Base-by-base conservation (phyloP, 53 echinoderm and acorn worm species). In the Pentamera pediparva region DNA sequence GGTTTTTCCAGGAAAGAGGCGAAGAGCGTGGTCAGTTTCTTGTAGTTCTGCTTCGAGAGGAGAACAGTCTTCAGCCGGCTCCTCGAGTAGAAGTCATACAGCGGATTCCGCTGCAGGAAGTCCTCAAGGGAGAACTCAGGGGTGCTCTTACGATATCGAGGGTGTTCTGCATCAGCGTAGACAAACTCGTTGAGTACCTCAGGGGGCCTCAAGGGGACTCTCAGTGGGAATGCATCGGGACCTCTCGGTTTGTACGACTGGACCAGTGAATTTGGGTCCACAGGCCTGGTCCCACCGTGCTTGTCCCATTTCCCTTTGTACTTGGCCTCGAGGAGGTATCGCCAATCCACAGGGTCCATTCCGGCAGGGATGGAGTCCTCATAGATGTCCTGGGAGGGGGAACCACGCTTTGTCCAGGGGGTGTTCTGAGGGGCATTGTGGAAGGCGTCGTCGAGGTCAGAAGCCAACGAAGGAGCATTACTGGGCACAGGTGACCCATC, bases 21-120 rank as follows among this genome's bases (percentile, higher is more conserved):
- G 92, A 98, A 98, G 25, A 98, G 59, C 0, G 92, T 98, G 36
- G 98, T 98, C 78, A 98, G 62, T 38, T 98, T 91, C 59, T 92
- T 98, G 73, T 80, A 98, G 77, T 98, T 98, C 58, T 98, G 98
- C 59, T 86, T 98, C 24, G 98, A 98, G 35, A 98, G 74, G 26
- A 98, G 69, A 10, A 86, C 89, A 27, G 86, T 67, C 71, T 89
- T 85, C 9, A 98, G 61, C 26, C 60, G 80, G 2, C 45, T 62
- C 54, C 63, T 86, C 7, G 92, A 81, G 40, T 70, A 59, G n/a
- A n/a, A n/a, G 10, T 62, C 74, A 48, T 85, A 82, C 6, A 79
- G 60, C 15, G 76, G 59, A 32, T 80, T 83, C 22, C 81, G 47
- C 45, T 85, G 73, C 72, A 69, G 81, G 38, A 98, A 98, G 41